phyloP scores from a whole-genome alignment of 2,113 vertebrate species.

The Boulengeromyrus knoepffleri region DNA sequence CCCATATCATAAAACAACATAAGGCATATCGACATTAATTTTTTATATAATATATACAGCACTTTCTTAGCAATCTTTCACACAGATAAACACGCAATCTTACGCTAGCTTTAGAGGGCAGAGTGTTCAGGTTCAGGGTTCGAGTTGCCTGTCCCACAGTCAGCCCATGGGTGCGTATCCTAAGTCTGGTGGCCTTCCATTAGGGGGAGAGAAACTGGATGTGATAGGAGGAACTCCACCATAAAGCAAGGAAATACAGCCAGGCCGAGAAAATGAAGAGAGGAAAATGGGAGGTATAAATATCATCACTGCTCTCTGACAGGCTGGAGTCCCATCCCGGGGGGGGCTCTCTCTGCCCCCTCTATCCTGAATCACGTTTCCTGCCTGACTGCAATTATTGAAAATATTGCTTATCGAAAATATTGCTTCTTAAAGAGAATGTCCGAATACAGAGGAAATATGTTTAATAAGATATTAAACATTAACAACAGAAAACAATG shows the following conservation, averaged over 20 bases:
- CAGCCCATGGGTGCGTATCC: background rate
- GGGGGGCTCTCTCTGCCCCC: background rate
- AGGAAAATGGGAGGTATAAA: background rate
- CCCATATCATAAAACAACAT: too few relatives aligned
- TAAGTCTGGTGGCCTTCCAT: background rate
- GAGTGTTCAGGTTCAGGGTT: background rate
- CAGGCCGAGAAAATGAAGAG: background rate
- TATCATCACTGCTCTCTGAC: background rate
- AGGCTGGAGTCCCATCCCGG: background rate
- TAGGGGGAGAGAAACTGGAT: background rate
- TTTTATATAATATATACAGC: background rate
- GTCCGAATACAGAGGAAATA: background rate
- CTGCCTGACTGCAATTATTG: background rate
- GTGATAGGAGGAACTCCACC: background rate
- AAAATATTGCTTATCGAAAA: background rate
- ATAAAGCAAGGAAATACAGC: background rate
- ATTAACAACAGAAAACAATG: background rate
- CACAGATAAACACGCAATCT: background rate
- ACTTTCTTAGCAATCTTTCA: background rate
- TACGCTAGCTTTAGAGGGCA: background rate
- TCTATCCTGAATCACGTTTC: background rate
- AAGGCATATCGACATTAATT: background rate
- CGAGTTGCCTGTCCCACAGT: background rate
- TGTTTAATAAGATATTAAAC: background rate
- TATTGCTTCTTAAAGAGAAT: background rate